Base-by-base conservation (phyloP, 2,888 invertebrate genomes). In the Diploptera punctata region DNA sequence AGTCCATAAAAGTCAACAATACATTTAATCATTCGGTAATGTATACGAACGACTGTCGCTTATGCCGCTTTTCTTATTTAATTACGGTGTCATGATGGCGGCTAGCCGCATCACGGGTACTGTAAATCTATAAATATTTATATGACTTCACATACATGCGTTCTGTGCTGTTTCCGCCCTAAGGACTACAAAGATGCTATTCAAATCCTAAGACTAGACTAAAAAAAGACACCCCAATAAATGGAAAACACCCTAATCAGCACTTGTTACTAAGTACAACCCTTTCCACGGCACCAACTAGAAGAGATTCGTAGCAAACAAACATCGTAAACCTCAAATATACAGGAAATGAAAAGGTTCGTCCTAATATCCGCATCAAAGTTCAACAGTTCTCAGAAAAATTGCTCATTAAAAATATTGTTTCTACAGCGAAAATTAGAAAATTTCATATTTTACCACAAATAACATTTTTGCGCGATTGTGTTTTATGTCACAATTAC, bases 41-140 rank as follows among this genome's bases (percentile, higher is more conserved):
- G 10, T 33, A 33, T 33, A 33, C 33, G 33, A 33, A 33, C 7
- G n/a, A 16, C 13, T n/a, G 31, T n/a, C 26, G n/a, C 57, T n/a
- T 57, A 57, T 2, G 29, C 29, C 57, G n/a, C 31, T 57, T 24
- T 57, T 57, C 4, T 16, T 29, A 16, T 57, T 16, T 29, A n/a
- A 9, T 10, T 10, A n/a, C n/a, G n/a, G 9, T n/a, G 47, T n/a
- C 0, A 29, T 13, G 57, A 57, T 10, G 31, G 29, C 57, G 57
- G 57, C 29, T 29, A 57, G 29, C 57, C 57, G 29, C 57, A 52
- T 0, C 33, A 52, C 21, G 38, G 43, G 38, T 44, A 21, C 24
- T 21, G 18, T 65, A 65, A 47, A 65, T 26, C 47, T 44, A 65
- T 65, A 65, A 65, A 65, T 65, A 65, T 65, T 65, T 65, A 65